These are phyloP conservation scores for Semicossyphus pulcher DNA, from an alignment of 2,113 vertebrate genomes.

Conservation along the genomic window DNA sequence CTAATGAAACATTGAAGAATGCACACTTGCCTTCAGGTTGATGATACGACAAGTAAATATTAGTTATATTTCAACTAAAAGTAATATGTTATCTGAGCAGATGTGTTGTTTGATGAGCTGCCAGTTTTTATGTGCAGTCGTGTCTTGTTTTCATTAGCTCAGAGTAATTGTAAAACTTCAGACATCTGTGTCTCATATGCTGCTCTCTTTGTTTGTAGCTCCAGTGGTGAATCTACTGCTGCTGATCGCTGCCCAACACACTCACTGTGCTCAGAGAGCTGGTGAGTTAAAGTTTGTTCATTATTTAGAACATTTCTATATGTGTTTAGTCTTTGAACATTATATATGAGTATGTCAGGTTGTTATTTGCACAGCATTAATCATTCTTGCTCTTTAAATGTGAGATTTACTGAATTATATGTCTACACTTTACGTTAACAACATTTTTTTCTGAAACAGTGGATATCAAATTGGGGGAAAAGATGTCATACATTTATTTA, in stretches of 20 bases:
- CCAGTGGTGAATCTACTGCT: neutral
- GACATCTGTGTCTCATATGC: neutral
- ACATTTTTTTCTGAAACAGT: neutral
- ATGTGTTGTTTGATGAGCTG: too few relatives aligned
- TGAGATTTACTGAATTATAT: too few relatives aligned
- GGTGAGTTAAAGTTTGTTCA: neutral
- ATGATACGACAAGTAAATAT: too few relatives aligned
- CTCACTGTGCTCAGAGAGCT: neutral
- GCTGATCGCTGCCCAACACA: neutral
- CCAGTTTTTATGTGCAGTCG: too few relatives aligned
- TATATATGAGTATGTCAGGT: neutral
- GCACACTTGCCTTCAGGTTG: too few relatives aligned
- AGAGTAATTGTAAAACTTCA: neutral
- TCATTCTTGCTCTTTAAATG: neutral
- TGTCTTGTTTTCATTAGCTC: too few relatives aligned
- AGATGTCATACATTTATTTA: neutral
- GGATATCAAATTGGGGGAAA: neutral
- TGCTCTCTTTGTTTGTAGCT: neutral
- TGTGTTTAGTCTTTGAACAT: neutral
- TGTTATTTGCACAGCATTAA: too few relatives aligned
- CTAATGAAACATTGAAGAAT: too few relatives aligned
- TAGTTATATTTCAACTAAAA: too few relatives aligned
- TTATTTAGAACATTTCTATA: neutral
- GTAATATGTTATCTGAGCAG: too few relatives aligned
- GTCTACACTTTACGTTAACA: too few relatives aligned